These are phyloP conservation scores for Drosophila mettleri DNA, from an alignment of 2,888 invertebrate species.

Conservation along the genomic window DNA sequence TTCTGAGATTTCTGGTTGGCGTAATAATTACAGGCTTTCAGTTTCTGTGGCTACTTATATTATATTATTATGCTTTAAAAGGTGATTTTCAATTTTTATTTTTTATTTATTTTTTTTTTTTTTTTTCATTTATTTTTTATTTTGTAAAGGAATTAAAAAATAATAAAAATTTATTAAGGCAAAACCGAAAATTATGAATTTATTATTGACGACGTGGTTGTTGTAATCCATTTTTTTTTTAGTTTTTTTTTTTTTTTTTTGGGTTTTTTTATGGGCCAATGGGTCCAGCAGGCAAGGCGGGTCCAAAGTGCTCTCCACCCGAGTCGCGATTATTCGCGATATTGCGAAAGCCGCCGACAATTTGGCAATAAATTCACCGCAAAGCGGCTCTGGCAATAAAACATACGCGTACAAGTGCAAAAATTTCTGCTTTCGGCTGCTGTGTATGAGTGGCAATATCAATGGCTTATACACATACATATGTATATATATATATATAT, in stretches of 20 bases:
- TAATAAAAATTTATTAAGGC: slow-evolving; percentile 79
- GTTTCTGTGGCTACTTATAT: slow-evolving; percentile 48
- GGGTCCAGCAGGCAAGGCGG: slow-evolving; percentile 13
- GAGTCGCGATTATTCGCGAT: slow-evolving; percentile 53
- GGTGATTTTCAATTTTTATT: slow-evolving; percentile 40
- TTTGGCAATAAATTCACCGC: slow-evolving; percentile 76
- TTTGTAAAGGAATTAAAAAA: slow-evolving; percentile 72
- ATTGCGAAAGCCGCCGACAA: slow-evolving; percentile 77
- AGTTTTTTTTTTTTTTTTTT: slow-evolving; percentile 9
- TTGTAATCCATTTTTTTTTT: slow-evolving; percentile 8
- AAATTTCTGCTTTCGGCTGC: slow-evolving; percentile 30
- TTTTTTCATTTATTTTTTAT: slow-evolving; percentile 21
- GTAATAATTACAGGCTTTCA: slow-evolving; percentile 60
- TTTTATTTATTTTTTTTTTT: slow-evolving; percentile 13
- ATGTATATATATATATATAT: not conserved
- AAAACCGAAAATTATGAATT: slow-evolving; percentile 75
- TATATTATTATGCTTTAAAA: slow-evolving; percentile 61
- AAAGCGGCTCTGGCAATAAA: slow-evolving; percentile 74
- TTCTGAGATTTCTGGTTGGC: slow-evolving; percentile 44
- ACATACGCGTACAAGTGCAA: slow-evolving; percentile 65
- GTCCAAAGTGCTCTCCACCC: slow-evolving; percentile 2
- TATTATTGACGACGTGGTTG: slow-evolving; percentile 62
- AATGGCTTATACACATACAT: slow-evolving; percentile 16
- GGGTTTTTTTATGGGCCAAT: slow-evolving; percentile 53
- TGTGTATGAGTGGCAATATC: slow-evolving; percentile 47